A percentile compares a stretch with the other conserved stretches of the same genome.
Conservation (phyloP, 1,140 invertebrate genomes). For the Macrobrachium nipponense region DNA sequence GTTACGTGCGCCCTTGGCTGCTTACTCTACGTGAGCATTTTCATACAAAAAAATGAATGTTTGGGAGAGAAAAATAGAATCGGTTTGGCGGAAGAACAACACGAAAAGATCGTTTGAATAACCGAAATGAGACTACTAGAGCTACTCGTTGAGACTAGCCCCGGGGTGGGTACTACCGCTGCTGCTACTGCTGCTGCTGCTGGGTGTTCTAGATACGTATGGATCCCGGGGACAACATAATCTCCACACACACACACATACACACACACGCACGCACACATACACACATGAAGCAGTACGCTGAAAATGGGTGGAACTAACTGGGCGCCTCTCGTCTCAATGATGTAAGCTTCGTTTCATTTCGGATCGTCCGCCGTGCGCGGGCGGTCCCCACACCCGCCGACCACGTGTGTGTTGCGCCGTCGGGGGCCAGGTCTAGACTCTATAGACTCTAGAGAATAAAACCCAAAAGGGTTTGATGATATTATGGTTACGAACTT, state of each 20-base stretch:
- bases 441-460: no score
- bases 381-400: constrained; percentile 37
- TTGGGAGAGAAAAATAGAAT: constrained; percentile 28
- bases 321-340: neutral
- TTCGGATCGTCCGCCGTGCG: constrained; percentile 40
- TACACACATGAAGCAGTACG: neutral
- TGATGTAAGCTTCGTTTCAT: constrained; percentile 54
- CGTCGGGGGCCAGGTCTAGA: constrained; percentile 19
- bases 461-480: no score
- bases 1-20: constrained; percentile 55
- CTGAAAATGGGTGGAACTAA: constrained; percentile 12
- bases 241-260: no score
- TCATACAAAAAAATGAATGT: constrained; percentile 48
- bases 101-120: no score
- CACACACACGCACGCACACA: neutral
- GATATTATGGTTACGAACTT: neutral
- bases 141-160: no score
- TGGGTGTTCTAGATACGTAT: no score
- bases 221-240: no score
- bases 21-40: constrained; percentile 60
- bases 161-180: no score
- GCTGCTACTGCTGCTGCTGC: no score
- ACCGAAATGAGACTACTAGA: no score
- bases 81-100: no score
- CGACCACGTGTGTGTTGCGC: neutral